These are phyloP conservation scores for Dichetophora obliterata DNA, from an alignment of 2,888 invertebrate genomes.

Conservation along the genomic window DNA sequence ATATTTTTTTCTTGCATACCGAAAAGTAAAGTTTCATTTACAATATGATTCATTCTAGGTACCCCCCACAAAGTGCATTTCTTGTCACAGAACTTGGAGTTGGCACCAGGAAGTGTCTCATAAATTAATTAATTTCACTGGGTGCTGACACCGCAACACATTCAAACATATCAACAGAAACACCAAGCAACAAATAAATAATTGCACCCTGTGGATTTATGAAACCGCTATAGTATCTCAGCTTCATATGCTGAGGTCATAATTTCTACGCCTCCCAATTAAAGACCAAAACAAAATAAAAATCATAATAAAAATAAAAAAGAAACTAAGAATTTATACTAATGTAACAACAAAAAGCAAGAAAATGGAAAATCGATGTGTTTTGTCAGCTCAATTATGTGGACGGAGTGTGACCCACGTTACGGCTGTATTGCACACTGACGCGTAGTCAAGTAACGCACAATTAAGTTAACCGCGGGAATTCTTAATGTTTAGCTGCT, in stretches of 20 bases:
- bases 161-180: not conserved
- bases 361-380: slow-evolving; percentile 30
- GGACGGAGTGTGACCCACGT: not conserved
- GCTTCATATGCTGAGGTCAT: not conserved
- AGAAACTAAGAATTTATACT: not conserved
- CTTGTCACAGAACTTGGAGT: not conserved
- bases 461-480: slow-evolving; percentile 31
- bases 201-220: slow-evolving; percentile 32
- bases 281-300: not conserved
- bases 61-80: not conserved
- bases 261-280: slow-evolving; percentile 9
- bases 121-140: slow-evolving; percentile 38
- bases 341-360: not conserved
- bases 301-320: not conserved
- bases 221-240: not conserved
- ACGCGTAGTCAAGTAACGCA: slow-evolving; percentile 14
- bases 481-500: slow-evolving; percentile 4
- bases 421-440: not conserved
- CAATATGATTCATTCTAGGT: not conserved
- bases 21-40: slow-evolving; percentile 10
- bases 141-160: slow-evolving; percentile 19
- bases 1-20: not conserved
- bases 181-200: slow-evolving; percentile 21
- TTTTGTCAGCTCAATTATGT: slow-evolving; percentile 12
- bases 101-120: slow-evolving; percentile 36